Evolutionary conservation across 2,113 vertebrate species (phyloP), one percentile per base, ranked within the genome.

Genomic region (Leptobrachium leishanense): DNA sequence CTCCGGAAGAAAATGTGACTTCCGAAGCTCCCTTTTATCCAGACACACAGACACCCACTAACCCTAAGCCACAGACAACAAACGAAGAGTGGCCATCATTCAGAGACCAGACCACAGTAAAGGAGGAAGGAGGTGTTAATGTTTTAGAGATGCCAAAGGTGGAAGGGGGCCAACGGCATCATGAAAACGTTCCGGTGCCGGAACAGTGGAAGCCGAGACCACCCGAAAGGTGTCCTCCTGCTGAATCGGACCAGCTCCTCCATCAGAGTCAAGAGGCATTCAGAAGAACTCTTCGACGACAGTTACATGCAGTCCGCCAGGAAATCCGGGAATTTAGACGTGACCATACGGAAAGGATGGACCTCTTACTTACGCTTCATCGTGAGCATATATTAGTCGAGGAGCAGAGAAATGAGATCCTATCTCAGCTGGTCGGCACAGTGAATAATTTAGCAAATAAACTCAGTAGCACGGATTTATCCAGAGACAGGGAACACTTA

Each of bases 401-500:
- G 43, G 74, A 75, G 9, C 74, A 75, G 43, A 65, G 62, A 20
- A 75, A 75, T 53, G 59, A 66, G 44, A 75, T 75, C 13, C 74
- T 75, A 31, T 75, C 74, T 12, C 74, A 75, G 74, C 44, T 75
- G 74, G 74, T 75, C 10, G 53, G 43, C 20, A 66, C 74, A 11
- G 74, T 75, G 43, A 75, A 65, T 41, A 65, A 44, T 65, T 66
- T 75, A 42, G 62, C 62, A 46, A 75, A 7, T 5, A 65, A 66
- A 31, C 62, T 75, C 39, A 66, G 40, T 57, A 31, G 57, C 40
- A 12, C 11, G 40, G 74, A 65, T 53, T 12, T 20, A 50, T 31
- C 11, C 20, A 75, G 13, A 50, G 42, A 64, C 2, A 15, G 43
- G 31, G 43, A 65, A 75, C 3, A 50, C 46, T 50, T 42, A 53